These are phyloP conservation scores for Druon quercuslanigerum DNA, from an alignment of 1,140 invertebrate species.

Conservation along the genomic window DNA sequence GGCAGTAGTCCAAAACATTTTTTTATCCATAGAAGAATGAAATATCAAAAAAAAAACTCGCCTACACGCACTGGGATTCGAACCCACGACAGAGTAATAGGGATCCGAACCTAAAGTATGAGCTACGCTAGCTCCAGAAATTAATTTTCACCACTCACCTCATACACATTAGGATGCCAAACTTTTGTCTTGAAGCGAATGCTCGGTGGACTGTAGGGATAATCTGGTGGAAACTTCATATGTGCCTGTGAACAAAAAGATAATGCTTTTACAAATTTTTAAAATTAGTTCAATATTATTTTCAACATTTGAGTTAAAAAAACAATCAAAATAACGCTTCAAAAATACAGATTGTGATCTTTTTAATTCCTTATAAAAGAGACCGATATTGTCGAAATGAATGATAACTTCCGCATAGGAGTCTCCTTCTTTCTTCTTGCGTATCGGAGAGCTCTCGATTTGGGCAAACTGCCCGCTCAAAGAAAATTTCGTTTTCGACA, in stretches of 20 bases:
- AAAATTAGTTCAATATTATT: too few relatives aligned
- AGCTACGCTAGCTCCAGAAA: too few relatives aligned
- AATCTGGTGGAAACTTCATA: slow-evolving; percentile 98
- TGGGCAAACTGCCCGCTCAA: slow-evolving; percentile 56
- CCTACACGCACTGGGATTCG: too few relatives aligned
- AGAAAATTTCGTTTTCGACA: slow-evolving; percentile 50
- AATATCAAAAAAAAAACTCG: too few relatives aligned
- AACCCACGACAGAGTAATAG: too few relatives aligned
- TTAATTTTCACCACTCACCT: slow-evolving; percentile 82
- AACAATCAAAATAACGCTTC: too few relatives aligned
- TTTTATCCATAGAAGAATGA: too few relatives aligned
- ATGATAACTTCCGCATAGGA: neutral
- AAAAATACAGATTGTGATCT: neutral
- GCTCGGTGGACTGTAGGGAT: slow-evolving; percentile 98
- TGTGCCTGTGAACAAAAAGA: slow-evolving; percentile 87
- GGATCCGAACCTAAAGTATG: too few relatives aligned
- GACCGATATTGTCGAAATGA: neutral
- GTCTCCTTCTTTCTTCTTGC: neutral
- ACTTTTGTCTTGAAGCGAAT: slow-evolving; percentile 99
- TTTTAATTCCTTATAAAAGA: neutral
- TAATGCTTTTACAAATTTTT: too few relatives aligned
- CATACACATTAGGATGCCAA: slow-evolving; percentile 99
- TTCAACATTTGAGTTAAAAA: too few relatives aligned
- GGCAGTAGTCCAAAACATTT: too few relatives aligned
- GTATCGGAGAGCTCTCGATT: slow-evolving; percentile 48